A percentile compares a stretch with the other conserved stretches of the same genome.
Conservation (phyloP, 2,888 invertebrate genomes). For the Drosophila antonietae region DNA sequence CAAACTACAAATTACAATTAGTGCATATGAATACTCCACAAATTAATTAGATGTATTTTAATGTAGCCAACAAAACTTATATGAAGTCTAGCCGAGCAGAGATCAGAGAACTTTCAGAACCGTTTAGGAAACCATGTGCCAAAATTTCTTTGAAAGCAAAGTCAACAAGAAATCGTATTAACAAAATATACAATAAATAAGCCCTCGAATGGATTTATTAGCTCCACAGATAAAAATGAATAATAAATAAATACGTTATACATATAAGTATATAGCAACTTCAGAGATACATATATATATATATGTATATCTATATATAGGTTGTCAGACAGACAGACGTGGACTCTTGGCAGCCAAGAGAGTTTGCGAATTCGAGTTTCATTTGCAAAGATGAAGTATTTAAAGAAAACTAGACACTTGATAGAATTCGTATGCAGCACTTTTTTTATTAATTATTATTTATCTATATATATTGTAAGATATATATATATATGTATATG, state of each 20-base stretch:
- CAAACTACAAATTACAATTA: constrained; percentile 60
- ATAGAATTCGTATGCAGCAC: constrained; percentile 48
- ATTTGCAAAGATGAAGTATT: constrained; percentile 38
- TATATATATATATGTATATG: constrained; percentile 4
- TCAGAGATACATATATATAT: constrained; percentile 3
- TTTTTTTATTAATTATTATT: constrained; percentile 33
- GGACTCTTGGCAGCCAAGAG: constrained; percentile 27
- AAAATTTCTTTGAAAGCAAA: constrained; percentile 75
- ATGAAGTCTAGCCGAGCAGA: constrained; percentile 40
- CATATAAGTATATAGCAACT: constrained; percentile 7
- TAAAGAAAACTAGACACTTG: constrained; percentile 24
- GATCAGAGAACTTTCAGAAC: constrained; percentile 50
- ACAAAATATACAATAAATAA: constrained; percentile 58
- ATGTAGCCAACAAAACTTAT: constrained; percentile 65
- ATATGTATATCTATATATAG: constrained; percentile 22
- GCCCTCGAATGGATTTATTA: constrained; percentile 41
- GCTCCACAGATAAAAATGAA: constrained; percentile 24
- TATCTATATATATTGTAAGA: not conserved
- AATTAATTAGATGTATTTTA: constrained; percentile 72
- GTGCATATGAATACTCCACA: constrained; percentile 58
- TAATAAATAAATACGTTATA: constrained; percentile 17
- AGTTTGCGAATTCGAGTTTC: constrained; percentile 53
- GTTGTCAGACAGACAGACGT: constrained; percentile 28
- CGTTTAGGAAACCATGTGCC: constrained; percentile 84
- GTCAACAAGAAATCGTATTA: constrained; percentile 52